These are phyloP conservation scores for Neotoxoptera formosana DNA, from an alignment of 1,140 invertebrate species.

Conservation along the genomic window DNA sequence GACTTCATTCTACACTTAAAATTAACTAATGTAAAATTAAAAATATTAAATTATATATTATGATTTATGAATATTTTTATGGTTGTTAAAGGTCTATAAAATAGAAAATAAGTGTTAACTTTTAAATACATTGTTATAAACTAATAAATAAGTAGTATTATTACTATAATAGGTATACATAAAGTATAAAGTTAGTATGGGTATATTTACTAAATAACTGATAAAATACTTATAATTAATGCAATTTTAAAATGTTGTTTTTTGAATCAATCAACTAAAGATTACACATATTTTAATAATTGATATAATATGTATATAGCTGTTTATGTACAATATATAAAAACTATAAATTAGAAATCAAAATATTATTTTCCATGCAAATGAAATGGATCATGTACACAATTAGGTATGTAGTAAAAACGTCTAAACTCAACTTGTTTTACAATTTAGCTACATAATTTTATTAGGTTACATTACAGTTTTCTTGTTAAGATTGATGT, in stretches of 20 bases:
- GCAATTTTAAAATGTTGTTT: neutral
- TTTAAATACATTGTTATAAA: no score
- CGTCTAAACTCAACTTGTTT: neutral
- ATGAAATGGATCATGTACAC: neutral
- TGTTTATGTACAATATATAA: neutral
- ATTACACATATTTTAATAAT: neutral
- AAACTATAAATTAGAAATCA: neutral
- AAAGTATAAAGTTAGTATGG: neutral
- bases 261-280: neutral
- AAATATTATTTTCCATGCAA: neutral
- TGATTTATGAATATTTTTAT: neutral
- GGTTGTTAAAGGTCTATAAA: neutral
- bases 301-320: neutral
- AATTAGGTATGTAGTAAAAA: neutral
- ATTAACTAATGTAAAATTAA: neutral
- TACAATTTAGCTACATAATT: neutral
- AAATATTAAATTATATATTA: neutral
- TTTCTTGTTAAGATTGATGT: constrained; percentile 19
- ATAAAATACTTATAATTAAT: neutral
- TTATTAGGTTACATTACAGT: neutral
- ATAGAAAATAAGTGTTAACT: no score
- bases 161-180: no score
- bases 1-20: neutral
- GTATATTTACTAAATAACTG: neutral
- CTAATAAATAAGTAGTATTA: no score